Conservation (phyloP, 2,888 invertebrate species). For the Sphinx pinastri region DNA sequence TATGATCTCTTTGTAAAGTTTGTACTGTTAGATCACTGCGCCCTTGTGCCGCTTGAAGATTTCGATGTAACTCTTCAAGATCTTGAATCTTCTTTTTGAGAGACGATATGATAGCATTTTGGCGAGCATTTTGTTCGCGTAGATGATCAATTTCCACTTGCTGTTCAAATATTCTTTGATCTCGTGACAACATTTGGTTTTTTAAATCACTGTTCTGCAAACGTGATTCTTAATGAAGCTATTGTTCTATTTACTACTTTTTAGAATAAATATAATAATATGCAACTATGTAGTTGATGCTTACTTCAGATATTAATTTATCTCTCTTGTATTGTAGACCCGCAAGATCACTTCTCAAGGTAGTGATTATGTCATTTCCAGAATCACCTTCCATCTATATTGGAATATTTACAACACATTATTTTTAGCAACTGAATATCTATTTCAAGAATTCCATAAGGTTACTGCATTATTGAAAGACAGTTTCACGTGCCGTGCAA, state of each 20-base stretch:
- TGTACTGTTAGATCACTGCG: slow-evolving; percentile 89
- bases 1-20: slow-evolving; percentile 89
- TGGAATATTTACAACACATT: slow-evolving; percentile 23
- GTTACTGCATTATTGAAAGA: slow-evolving; percentile 38
- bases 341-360: slow-evolving; percentile 92
- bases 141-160: slow-evolving; percentile 92
- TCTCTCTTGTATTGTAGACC: slow-evolving; percentile 93
- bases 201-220: slow-evolving; percentile 88
- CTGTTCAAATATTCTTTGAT: slow-evolving; percentile 89
- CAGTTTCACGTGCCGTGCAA: slow-evolving; percentile 65
- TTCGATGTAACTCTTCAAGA: slow-evolving; percentile 90
- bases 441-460: slow-evolving; percentile 57
- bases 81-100: slow-evolving; percentile 91
- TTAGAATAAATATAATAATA: background rate
- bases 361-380: slow-evolving; percentile 88
- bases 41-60: slow-evolving; percentile 85
- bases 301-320: slow-evolving; percentile 89
- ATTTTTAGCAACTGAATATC: slow-evolving; percentile 12
- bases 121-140: slow-evolving; percentile 91
- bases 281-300: slow-evolving; percentile 31
- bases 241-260: slow-evolving; percentile 24
- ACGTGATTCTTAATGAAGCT: slow-evolving; percentile 30
- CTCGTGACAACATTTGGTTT: slow-evolving; percentile 87
- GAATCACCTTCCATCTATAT: slow-evolving; percentile 83
- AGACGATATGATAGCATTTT: slow-evolving; percentile 91